Evolutionary conservation across 1,140 invertebrate species (phyloP), one percentile per base, ranked within the genome.

Genomic region (Augochlora pura): DNA sequence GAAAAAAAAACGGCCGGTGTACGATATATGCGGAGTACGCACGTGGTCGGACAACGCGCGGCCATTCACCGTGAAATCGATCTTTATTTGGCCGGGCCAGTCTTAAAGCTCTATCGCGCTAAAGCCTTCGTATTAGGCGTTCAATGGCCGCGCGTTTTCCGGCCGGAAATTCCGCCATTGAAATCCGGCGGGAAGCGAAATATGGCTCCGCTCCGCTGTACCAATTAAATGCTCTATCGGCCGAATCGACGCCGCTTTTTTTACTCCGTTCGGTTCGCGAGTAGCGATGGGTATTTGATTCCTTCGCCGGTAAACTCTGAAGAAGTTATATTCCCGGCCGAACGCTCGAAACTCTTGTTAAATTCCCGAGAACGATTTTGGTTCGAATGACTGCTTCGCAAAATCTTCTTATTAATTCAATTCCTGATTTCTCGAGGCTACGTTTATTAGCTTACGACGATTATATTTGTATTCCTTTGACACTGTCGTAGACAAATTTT

Each of bases 161-260:
- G 49, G 10, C 46, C 62, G 77, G 63, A 66, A 69, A 81, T 81
- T 72, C 68, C 77, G 32, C 72, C 82, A 83, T 84, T 84, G 77
- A 85, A 85, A 85, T 84, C 59, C 67, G 25, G 27, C 25, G 39
- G 9, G 71, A n/a, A 46, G 21, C 77, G 72, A 85, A 84, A 77
- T 76, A 75, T 67, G 52, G 63, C 52, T 62, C 67, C 63, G 76
- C 59, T 73, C 42, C 57, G 27, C 64, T 77, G 78, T 80, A 74
- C 80, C 85, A 86, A 86, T 86, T 83, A 83, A 83, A 69, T 77
- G 84, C 74, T 68, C 80, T 49, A 83, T 86, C 77, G 81, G 57
- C 16, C 60, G 72, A 14, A 74, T 81, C 70, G 67, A 42, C 52
- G 62, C 49, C 38, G 68, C 18, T 65, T 71, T 76, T 57, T 85